Evolutionary conservation across 2,888 invertebrate species (phyloP).

Genomic region (Rhamnusium bicolor): DNA sequence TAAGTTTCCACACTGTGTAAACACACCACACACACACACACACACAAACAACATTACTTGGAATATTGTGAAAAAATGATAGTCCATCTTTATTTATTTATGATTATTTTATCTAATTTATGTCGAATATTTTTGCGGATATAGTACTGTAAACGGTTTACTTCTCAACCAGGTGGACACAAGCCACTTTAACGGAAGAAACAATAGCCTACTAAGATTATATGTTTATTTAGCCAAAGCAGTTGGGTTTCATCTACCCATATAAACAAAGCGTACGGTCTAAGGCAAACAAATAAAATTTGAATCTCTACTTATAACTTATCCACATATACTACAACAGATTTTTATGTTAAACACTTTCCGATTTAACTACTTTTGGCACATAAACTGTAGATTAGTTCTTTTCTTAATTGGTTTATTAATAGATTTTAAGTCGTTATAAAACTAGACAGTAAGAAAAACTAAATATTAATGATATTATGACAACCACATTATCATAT

Average conservation of each 20-base stretch:
- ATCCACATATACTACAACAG: conserved; percentile 31
- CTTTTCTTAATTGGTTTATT: conserved; percentile 28
- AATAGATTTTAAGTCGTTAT: conserved; percentile 11
- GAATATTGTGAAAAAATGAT: not conserved
- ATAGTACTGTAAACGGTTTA: conserved; percentile 55
- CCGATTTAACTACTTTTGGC: conserved; percentile 26
- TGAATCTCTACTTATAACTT: conserved; percentile 31
- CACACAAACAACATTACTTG: no score
- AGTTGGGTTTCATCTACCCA: conserved; percentile 66
- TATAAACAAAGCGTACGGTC: conserved; percentile 62
- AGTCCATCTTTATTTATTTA: not conserved
- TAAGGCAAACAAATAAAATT: conserved; percentile 59
- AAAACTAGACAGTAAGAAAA: not conserved
- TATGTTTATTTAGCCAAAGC: conserved; percentile 68
- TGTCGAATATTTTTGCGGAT: conserved; percentile 46
- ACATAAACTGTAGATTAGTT: conserved; percentile 29
- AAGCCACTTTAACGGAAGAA: conserved; percentile 67
- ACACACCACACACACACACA: no score
- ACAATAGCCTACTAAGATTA: conserved; percentile 65
- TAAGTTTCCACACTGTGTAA: no score
- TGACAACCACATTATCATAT: not conserved
- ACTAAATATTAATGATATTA: not conserved
- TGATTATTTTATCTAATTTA: conserved; percentile 8
- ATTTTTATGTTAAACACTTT: conserved; percentile 27
- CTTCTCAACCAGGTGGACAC: conserved; percentile 66